A percentile compares a stretch with the other conserved stretches of the same genome.
These are phyloP conservation scores for Trachelipus rathkii DNA, from an alignment of 1,140 invertebrate genomes.

Conservation along the genomic window DNA sequence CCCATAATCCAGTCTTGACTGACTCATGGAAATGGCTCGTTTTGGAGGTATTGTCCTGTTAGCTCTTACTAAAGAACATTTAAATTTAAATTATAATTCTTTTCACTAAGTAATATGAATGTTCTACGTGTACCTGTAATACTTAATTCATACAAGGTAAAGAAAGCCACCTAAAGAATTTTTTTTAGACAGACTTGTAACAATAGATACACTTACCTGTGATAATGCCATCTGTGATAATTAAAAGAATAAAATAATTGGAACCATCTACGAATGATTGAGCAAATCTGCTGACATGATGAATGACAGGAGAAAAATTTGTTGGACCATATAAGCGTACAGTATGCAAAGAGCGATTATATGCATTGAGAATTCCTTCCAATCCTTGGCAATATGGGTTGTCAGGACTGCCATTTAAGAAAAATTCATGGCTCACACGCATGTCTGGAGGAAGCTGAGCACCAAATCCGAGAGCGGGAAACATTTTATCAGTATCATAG, in stretches of 20 bases:
- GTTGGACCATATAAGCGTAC: constrained; percentile 56
- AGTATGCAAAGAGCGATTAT: constrained; percentile 52
- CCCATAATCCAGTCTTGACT: no score
- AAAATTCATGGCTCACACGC: constrained; percentile 55
- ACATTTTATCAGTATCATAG: constrained; percentile 55
- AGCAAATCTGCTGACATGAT: constrained; percentile 51
- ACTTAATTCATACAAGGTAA: no score
- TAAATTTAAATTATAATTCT: no score
- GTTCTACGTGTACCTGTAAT: no score
- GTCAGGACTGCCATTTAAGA: constrained; percentile 54
- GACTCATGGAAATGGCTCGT: no score
- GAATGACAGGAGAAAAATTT: constrained; percentile 56
- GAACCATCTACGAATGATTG: constrained; percentile 49
- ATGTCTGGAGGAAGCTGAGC: constrained; percentile 53
- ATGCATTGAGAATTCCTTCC: constrained; percentile 55
- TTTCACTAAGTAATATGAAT: no score
- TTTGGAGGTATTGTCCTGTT: no score
- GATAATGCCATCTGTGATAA: constrained; percentile 60
- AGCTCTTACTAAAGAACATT: no score
- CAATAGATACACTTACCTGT: constrained; percentile 50
- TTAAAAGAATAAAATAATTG: constrained; percentile 57
- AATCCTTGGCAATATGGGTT: constrained; percentile 57
- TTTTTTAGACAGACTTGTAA: no score
- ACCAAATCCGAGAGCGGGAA: constrained; percentile 55
- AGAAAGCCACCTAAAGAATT: no score